phyloP scores from a whole-genome alignment of 2,888 invertebrate species.

The Heliconius cydno region DNA sequence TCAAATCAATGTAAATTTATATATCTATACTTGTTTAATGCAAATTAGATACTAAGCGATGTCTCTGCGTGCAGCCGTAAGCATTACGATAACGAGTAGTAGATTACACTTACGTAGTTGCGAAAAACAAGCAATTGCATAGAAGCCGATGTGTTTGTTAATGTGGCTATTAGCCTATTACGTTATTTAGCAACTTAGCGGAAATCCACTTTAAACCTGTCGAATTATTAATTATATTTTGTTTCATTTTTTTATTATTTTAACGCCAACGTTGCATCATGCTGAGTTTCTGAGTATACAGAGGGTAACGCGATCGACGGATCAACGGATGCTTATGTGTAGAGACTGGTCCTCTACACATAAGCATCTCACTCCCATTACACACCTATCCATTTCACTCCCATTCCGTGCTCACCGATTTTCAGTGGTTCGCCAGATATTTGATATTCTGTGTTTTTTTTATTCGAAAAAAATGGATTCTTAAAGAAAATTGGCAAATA shows the following conservation, averaged over 20 bases:
- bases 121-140: slow-evolving; percentile 57
- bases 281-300: background rate
- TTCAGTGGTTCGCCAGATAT: too few species aligned
- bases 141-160: slow-evolving; percentile 49
- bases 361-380: too few species aligned
- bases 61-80: background rate
- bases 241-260: background rate
- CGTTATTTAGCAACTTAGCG: slow-evolving; percentile 45
- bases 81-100: slow-evolving; percentile 31
- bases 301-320: too few species aligned
- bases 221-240: slow-evolving; percentile 14
- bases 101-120: slow-evolving; percentile 63
- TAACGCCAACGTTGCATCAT: background rate
- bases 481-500: too few species aligned
- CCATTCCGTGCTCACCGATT: too few species aligned
- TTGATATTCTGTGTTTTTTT: too few species aligned
- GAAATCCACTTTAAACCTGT: slow-evolving; percentile 42
- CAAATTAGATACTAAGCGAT: background rate
- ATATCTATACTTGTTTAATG: background rate
- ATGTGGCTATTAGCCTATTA: slow-evolving; percentile 48
- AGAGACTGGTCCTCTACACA: too few species aligned
- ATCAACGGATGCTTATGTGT: too few species aligned
- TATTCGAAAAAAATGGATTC: too few species aligned
- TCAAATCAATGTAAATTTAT: background rate
- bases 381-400: too few species aligned